Evolutionary conservation across 1,140 invertebrate species (phyloP).

Genomic region (Bicyclus anynana): DNA sequence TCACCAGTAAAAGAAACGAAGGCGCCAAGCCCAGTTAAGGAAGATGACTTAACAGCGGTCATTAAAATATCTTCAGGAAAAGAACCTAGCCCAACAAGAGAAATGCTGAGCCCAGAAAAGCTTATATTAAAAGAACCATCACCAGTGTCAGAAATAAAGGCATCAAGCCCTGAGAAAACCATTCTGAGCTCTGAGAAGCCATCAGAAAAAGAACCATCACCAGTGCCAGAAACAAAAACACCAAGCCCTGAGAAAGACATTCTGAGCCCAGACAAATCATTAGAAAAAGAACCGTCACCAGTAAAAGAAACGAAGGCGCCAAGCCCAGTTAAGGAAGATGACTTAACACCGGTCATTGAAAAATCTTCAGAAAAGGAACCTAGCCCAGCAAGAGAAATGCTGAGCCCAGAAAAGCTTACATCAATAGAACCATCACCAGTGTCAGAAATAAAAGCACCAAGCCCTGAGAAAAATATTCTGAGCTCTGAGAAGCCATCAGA

Average conservation of each 20-base stretch:
- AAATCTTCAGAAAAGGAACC: constrained; percentile 8
- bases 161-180: not conserved
- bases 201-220: not conserved
- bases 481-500: not conserved
- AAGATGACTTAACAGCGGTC: not conserved
- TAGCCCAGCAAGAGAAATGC: too few species aligned
- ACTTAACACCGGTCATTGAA: not conserved
- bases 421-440: too few species aligned
- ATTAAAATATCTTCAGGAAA: not conserved
- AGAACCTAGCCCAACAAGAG: not conserved
- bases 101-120: not conserved
- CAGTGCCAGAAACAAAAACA: not conserved
- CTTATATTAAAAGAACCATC: not conserved
- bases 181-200: not conserved
- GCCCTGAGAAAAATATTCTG: not conserved
- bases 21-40: not conserved
- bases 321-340: constrained; percentile 3
- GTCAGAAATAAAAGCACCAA: not conserved
- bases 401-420: too few species aligned
- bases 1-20: not conserved
- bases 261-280: not conserved
- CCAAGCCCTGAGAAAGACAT: not conserved
- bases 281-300: not conserved
- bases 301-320: not conserved
- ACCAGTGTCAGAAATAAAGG: constrained; percentile 5